Evolutionary conservation across 53 echinoderm and acorn worm species (phyloP).

Genomic region (Zoroaster sp.): DNA sequence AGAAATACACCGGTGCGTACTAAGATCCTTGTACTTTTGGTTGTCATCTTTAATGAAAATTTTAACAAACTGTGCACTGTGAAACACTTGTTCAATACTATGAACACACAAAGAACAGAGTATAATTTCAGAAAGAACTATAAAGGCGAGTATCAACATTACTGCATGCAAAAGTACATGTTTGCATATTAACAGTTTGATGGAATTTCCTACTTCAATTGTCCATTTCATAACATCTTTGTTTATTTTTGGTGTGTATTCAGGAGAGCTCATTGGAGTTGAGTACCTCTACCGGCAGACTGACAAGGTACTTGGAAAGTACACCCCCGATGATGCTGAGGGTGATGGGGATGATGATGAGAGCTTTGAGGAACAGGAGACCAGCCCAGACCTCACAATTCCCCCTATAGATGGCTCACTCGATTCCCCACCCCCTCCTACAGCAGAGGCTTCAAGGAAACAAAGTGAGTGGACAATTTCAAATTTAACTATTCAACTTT

Average conservation of each 20-base stretch:
- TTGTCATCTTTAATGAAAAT: too few species aligned
- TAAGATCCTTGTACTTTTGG: not conserved
- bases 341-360: slow-evolving; percentile 11
- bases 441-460: not conserved
- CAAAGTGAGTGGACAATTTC: not conserved
- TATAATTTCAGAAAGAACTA: too few species aligned
- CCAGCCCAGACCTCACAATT: not conserved
- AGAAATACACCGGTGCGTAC: slow-evolving; percentile 15
- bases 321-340: slow-evolving; percentile 31
- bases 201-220: too few species aligned
- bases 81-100: not conserved
- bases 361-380: too few species aligned
- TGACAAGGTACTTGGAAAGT: slow-evolving; percentile 27
- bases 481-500: too few species aligned
- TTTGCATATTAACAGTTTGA: too few species aligned
- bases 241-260: too few species aligned
- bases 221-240: too few species aligned
- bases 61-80: not conserved
- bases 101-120: not conserved
- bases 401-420: not conserved
- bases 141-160: too few species aligned
- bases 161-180: too few species aligned
- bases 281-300: slow-evolving; percentile 63
- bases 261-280: slow-evolving; percentile 60
- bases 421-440: not conserved